Conservation (phyloP, 2,888 invertebrate genomes). For the Tanypteryx hageni region DNA sequence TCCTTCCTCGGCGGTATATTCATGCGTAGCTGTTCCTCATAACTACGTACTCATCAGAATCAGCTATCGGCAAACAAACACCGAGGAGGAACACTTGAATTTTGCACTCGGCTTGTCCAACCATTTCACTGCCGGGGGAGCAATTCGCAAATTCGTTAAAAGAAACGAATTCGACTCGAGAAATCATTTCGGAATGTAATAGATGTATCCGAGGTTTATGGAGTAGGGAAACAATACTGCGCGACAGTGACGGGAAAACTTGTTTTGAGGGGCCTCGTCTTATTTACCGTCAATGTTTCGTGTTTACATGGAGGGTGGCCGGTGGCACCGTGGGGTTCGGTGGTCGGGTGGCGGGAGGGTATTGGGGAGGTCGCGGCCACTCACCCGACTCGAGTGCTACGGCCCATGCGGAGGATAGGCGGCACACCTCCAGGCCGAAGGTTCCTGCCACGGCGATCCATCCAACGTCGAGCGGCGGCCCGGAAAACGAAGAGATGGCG, state of each 20-base stretch:
- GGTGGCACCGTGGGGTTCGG: background rate
- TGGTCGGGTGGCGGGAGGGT: background rate
- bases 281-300: background rate
- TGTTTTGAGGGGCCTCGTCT: no score
- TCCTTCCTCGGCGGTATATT: no score
- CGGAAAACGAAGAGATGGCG: conserved; percentile 69
- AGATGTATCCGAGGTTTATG: background rate
- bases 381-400: conserved; percentile 70
- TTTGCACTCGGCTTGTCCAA: no score
- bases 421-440: conserved; percentile 70
- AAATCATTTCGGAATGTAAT: no score
- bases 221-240: background rate
- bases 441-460: conserved; percentile 70
- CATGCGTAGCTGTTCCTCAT: no score
- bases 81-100: no score
- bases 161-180: no score
- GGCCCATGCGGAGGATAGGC: conserved; percentile 70
- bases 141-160: no score
- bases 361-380: background rate
- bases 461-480: conserved; percentile 71
- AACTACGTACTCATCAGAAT: no score
- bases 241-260: background rate
- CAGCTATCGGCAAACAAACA: no score
- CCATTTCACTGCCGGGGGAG: no score
- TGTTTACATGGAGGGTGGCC: background rate